Percentiles rank a stretch among this genome's conserved stretches.
phyloP scores from a whole-genome alignment of 2,113 vertebrate species.

The Penelope pileata region DNA sequence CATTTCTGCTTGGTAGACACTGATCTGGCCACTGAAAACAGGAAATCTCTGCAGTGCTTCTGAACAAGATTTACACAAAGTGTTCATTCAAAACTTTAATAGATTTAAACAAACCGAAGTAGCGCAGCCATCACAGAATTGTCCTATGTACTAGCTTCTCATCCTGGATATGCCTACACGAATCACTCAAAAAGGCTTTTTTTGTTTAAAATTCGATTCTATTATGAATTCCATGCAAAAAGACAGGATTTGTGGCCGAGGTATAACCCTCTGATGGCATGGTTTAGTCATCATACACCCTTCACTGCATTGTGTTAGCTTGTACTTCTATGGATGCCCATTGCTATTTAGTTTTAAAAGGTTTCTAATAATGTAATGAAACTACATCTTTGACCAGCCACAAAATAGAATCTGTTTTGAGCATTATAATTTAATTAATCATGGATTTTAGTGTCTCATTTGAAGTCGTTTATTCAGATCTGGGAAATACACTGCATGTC shows the following conservation, averaged over 20 bases:
- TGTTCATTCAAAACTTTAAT: neutral
- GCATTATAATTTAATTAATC: conserved; percentile 56
- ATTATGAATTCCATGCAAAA: neutral
- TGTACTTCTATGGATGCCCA: neutral
- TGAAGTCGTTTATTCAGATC: conserved; percentile 55
- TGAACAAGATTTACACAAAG: neutral
- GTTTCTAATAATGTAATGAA: conserved; percentile 57
- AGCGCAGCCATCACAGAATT: neutral
- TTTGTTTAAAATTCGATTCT: neutral
- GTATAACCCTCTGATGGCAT: neutral
- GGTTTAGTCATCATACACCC: neutral
- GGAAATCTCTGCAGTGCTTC: neutral
- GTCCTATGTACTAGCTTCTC: neutral
- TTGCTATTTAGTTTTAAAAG: conserved; percentile 59
- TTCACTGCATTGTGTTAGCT: conserved; percentile 27
- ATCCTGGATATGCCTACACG: neutral
- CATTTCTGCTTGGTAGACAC: neutral
- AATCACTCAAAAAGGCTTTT: neutral
- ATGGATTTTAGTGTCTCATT: conserved; percentile 36
- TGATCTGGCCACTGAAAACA: neutral
- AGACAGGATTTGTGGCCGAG: neutral
- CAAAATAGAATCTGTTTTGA: conserved; percentile 50
- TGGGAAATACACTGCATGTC: conserved; percentile 32
- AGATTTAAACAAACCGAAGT: neutral
- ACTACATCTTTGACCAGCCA: conserved; percentile 38